A percentile compares a stretch with the other conserved stretches of the same genome.
Evolutionary conservation across 2,888 invertebrate species (phyloP).

Genomic region (Pollenia labialis): DNA sequence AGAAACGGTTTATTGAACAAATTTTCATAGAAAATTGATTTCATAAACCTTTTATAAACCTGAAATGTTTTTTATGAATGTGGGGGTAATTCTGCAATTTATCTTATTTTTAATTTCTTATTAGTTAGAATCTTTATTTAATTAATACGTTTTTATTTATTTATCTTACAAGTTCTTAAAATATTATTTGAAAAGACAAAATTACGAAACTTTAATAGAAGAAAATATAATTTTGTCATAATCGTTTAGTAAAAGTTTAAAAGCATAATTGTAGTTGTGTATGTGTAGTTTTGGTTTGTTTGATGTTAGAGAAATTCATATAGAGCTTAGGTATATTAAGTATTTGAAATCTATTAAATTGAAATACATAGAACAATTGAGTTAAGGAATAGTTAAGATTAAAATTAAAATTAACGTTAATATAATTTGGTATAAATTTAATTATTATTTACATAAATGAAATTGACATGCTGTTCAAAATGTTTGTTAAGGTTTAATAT

Average conservation of each 20-base stretch:
- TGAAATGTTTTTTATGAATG: too few relatives aligned
- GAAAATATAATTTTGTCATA: conserved; percentile 15
- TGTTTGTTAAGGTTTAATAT: conserved; percentile 47
- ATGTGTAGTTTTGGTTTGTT: conserved; percentile 8
- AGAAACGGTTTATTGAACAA: too few relatives aligned
- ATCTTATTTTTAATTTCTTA: neutral
- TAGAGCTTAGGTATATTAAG: neutral
- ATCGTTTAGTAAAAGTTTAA: conserved; percentile 31
- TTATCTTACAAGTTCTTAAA: conserved; percentile 30
- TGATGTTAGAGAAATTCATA: neutral
- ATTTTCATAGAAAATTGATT: too few relatives aligned
- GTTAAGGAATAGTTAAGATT: conserved; percentile 28
- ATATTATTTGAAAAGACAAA: conserved; percentile 32
- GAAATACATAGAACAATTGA: conserved; percentile 39
- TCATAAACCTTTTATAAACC: too few relatives aligned
- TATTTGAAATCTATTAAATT: conserved; percentile 47
- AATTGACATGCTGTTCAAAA: conserved; percentile 67
- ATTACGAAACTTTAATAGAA: neutral
- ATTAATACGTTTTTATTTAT: conserved; percentile 18
- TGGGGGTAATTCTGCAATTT: conserved; percentile 32
- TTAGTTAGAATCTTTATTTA: conserved; percentile 17
- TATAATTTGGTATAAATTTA: conserved; percentile 25
- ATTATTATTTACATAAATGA: conserved; percentile 58
- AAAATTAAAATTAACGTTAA: conserved; percentile 35
- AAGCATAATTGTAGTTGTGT: conserved; percentile 41